Evolutionary conservation across 2,888 invertebrate species (phyloP), one percentile per base, ranked within the genome.

Genomic region (Ditula angustiorana): DNA sequence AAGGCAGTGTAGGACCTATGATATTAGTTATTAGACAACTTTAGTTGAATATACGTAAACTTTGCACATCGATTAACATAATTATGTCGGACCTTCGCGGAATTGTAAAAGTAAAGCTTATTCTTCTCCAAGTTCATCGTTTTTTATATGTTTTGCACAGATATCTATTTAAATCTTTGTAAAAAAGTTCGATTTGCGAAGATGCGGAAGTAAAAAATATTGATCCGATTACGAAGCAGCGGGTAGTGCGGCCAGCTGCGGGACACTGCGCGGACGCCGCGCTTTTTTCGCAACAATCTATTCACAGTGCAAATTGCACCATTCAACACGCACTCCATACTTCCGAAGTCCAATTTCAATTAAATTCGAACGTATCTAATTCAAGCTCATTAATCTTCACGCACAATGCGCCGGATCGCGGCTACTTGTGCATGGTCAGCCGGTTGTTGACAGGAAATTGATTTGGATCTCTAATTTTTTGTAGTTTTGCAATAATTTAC

Each of bases 391-490:
- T 91, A 92, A 92, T 92, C 92, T 91, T 85, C 72, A 75, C 72
- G 19, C 41, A 64, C 72, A 75, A 74, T 77, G 77, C 77, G 75
- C 79, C 78, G 73, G 80, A 80, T 80, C 77, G 76, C 81, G 70
- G 80, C 84, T 86, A 89, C 89, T 90, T 90, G 87, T 87, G 82
- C 79, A 85, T 91, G 92, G 92, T 92, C 92, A 92, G 92, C 91
- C 92, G 92, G 91, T 91, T 85, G 88, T 83, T 87, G 90, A 90
- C 92, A 92, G 91, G 91, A 92, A 89, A 92, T 90, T 87, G 88
- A 89, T 90, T 87, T 75, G 77, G 71, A 74, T 75, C 68, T 75
- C 21, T 44, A 28, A 44, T 78, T 80, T 80, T 81, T 78, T 70
- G 67, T 73, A 75, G 75, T 75, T 72, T 74, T 52, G 52, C 57